These are phyloP conservation scores for Drosophila gunungcola DNA, from an alignment of 1,140 invertebrate species.

Conservation along the genomic window DNA sequence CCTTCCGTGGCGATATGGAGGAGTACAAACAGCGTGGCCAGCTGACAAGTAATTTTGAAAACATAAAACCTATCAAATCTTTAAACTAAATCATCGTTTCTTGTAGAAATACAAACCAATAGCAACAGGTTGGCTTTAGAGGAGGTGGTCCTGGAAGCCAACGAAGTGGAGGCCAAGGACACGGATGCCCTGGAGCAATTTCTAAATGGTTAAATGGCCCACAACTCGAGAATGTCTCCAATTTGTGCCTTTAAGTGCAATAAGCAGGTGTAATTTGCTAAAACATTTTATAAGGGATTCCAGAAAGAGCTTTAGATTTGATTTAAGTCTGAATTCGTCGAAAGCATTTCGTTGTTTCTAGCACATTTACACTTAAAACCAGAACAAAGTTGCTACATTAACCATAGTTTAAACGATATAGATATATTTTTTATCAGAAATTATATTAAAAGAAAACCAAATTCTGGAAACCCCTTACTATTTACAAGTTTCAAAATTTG, in stretches of 20 bases:
- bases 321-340: not conserved
- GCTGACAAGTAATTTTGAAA: conserved; percentile 86
- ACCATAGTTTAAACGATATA: not conserved
- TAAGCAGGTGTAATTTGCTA: conserved; percentile 25
- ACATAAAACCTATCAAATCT: too few species aligned
- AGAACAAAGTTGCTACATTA: not conserved
- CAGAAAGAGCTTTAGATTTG: not conserved
- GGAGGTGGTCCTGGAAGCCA: conserved; percentile 86
- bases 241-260: conserved; percentile 51
- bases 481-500: not conserved
- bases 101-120: conserved; percentile 54
- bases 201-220: conserved; percentile 84
- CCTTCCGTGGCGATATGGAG: conserved; percentile 88
- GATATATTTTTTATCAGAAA: not conserved
- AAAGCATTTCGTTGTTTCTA: too few species aligned
- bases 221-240: not conserved
- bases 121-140: conserved; percentile 84
- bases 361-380: too few species aligned
- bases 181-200: conserved; percentile 86
- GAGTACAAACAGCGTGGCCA: conserved; percentile 88
- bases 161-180: conserved; percentile 83
- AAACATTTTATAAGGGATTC: conserved; percentile 5
- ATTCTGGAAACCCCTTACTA: not conserved
- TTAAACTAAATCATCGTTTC: not conserved
- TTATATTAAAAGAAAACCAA: not conserved